Percentiles rank a stretch among this genome's conserved stretches.
Evolutionary conservation across 2,797 vertebrate species (phyloP).

Genomic region (Danio tinwini): DNA sequence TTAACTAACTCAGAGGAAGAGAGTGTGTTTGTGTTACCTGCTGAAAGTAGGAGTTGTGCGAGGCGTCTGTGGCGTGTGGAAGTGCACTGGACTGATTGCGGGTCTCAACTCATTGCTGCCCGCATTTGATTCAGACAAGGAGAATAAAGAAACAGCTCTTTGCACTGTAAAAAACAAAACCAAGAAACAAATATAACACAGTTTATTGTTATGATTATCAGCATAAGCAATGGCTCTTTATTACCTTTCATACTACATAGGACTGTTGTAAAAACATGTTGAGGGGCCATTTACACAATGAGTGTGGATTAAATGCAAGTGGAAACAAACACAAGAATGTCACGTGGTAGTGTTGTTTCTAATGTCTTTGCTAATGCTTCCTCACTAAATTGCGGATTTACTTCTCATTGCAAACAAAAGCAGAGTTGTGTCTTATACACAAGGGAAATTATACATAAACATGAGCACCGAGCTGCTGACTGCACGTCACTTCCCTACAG

Average conservation of each 20-base stretch:
- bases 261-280: not conserved
- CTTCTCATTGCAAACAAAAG: too few species aligned
- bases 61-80: conserved; percentile 85
- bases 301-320: too few species aligned
- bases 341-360: too few species aligned
- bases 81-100: conserved; percentile 80
- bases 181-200: not conserved
- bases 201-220: not conserved
- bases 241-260: not conserved
- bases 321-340: too few species aligned
- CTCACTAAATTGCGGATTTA: too few species aligned
- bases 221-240: not conserved
- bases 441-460: too few species aligned
- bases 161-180: conserved; percentile 79
- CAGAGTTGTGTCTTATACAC: too few species aligned
- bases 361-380: too few species aligned
- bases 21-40: conserved; percentile 65
- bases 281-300: not conserved
- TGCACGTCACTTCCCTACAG: too few species aligned
- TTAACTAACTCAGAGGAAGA: not conserved
- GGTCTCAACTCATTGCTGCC: conserved; percentile 77
- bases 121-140: conserved; percentile 80
- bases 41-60: conserved; percentile 86
- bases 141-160: conserved; percentile 89
- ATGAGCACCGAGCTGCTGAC: too few species aligned